phyloP scores from a whole-genome alignment of 2,797 vertebrate species.

The Mormyrops boulengeri region DNA sequence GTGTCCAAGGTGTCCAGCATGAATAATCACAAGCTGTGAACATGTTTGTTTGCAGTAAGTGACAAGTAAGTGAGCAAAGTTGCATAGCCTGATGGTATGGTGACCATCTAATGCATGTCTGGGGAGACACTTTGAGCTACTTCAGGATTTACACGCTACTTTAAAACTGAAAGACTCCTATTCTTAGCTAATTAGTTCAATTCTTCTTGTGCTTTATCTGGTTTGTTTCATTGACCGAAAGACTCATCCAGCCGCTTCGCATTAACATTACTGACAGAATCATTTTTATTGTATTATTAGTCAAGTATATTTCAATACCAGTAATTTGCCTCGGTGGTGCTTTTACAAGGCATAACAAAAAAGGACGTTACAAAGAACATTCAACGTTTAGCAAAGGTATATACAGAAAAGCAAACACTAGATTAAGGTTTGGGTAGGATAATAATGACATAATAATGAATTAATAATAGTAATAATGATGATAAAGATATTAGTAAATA shows the following conservation, averaged over 20 bases:
- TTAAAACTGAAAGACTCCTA: neutral
- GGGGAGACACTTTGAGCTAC: neutral
- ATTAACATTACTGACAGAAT: neutral
- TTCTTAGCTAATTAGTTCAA: neutral
- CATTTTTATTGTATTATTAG: neutral
- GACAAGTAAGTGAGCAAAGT: neutral
- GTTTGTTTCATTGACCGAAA: neutral
- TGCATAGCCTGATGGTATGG: neutral
- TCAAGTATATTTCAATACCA: neutral
- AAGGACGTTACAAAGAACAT: neutral
- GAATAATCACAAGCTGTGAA: neutral
- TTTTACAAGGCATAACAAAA: neutral
- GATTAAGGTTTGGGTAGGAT: neutral
- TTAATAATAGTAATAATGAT: neutral
- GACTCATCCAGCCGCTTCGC: neutral
- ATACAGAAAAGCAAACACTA: neutral
- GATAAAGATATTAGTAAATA: neutral
- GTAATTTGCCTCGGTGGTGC: neutral
- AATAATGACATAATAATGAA: neutral
- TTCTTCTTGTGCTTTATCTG: neutral
- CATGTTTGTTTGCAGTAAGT: neutral
- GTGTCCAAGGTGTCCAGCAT: neutral
- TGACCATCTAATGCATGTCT: neutral
- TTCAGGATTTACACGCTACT: neutral
- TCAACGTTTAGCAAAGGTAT: neutral